phyloP scores from a whole-genome alignment of 2,888 invertebrate genomes.

The Microplitis deprimator region DNA sequence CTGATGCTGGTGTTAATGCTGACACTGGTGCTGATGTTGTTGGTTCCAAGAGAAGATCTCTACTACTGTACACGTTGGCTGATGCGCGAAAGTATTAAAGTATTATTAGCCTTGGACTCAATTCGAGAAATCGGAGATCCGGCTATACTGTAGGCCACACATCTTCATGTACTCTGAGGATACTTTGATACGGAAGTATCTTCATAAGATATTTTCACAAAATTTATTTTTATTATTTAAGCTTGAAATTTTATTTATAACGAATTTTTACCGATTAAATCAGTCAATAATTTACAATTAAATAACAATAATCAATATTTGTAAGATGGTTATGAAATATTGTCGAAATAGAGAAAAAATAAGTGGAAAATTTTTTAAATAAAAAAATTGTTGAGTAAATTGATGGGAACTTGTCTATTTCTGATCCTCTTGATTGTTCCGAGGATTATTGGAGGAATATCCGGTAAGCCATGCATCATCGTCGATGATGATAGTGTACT shows the following conservation, averaged over 20 bases:
- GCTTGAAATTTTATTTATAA: background rate
- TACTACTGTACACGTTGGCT: background rate
- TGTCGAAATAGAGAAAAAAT: background rate
- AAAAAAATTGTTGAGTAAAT: background rate
- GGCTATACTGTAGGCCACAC: conserved; percentile 1
- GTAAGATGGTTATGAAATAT: too few species aligned
- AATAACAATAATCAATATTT: too few species aligned
- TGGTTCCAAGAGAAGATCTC: background rate
- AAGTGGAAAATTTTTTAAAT: background rate
- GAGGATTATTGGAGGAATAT: conserved; percentile 10
- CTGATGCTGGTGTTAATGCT: background rate
- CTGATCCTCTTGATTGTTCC: conserved; percentile 21
- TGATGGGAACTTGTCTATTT: background rate
- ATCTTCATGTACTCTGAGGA: background rate
- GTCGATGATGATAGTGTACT: background rate
- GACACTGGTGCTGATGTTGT: background rate
- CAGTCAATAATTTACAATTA: too few species aligned
- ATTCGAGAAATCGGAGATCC: conserved; percentile 38
- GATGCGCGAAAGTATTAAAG: conserved; percentile 40
- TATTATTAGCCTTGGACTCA: conserved; percentile 39
- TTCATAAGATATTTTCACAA: background rate
- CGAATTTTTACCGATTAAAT: background rate
- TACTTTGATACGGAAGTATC: conserved; percentile 22
- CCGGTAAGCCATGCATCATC: conserved; percentile 11
- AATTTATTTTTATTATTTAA: background rate